Evolutionary conservation across 1,140 invertebrate species (phyloP).

Genomic region (Spodoptera frugiperda): DNA sequence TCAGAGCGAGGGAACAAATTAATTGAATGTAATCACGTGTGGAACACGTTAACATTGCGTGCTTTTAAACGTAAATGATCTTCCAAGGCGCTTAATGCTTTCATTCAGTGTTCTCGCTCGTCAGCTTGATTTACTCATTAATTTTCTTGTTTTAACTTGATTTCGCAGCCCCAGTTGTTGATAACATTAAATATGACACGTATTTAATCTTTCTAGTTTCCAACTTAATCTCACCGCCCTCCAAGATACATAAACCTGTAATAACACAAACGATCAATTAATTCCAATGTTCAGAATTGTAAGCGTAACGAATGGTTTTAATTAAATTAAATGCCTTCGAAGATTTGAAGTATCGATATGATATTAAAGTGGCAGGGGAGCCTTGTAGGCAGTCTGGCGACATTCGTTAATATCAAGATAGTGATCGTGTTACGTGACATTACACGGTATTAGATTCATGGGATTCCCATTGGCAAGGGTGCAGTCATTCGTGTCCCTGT

Average conservation of each 20-base stretch:
- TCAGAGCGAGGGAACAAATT: slow-evolving; percentile 44
- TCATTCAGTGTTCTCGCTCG: slow-evolving; percentile 33
- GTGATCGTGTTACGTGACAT: slow-evolving; percentile 23
- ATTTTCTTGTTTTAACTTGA: slow-evolving; percentile 13
- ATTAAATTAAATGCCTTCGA: slow-evolving; percentile 26
- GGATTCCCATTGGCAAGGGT: slow-evolving; percentile 24
- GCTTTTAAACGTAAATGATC: slow-evolving; percentile 33
- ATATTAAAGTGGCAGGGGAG: slow-evolving; percentile 24
- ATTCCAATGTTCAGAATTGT: background rate
- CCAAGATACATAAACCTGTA: no score
- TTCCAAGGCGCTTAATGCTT: slow-evolving; percentile 24
- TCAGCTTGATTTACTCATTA: slow-evolving; percentile 36
- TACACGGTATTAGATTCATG: slow-evolving; percentile 23
- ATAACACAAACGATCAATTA: no score
- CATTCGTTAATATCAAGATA: slow-evolving; percentile 1
- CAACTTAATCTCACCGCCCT: no score
- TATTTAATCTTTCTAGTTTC: no score
- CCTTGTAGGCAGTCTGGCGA: slow-evolving; percentile 31
- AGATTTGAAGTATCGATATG: slow-evolving; percentile 5
- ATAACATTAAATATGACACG: background rate
- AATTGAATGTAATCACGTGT: slow-evolving; percentile 49
- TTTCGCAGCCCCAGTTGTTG: background rate
- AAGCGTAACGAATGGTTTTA: slow-evolving; percentile 8
- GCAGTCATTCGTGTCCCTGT: slow-evolving; percentile 25
- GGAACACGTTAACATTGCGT: slow-evolving; percentile 31